Evolutionary conservation across 2,113 vertebrate genomes (phyloP), one percentile per base, ranked within the genome.

Genomic region (Ramphastos sulfuratus): DNA sequence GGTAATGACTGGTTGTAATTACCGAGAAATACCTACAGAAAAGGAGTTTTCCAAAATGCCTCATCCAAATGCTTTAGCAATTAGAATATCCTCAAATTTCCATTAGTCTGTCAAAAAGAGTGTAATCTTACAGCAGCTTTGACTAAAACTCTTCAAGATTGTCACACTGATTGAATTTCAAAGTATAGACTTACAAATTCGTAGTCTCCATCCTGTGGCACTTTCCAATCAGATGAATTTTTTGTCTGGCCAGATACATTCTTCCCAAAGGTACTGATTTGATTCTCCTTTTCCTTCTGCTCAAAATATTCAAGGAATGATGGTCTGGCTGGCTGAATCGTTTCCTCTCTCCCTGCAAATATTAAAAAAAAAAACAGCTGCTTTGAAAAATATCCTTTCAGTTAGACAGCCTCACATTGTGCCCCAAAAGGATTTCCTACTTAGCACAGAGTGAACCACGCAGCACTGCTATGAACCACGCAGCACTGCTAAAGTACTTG

Each of bases 281-380:
- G 97, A 91, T 97, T 98, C 96, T 99, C 99, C 95, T 98, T 99
- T 94, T 99, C 99, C 83, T 99, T 99, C 97, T 99, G 98, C 95
- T 99, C 99, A 94, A 99, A 99, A 96, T 99, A 99, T 95, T 99
- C 98, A 56, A 99, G 98, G 97, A 99, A 99, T 88, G 99, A 98
- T 9, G 99, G 99, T 91, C 98, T 99, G 93, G 97, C 97, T 21
- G 98, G 98, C 93, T 99, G 98, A 97, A 98, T 97, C 0, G 98
- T 98, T 95, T 99, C 98, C 58, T 98, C 98, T 72, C 97, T 98
- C 96, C 98, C 99, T 99, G 92, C 71, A 97, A 90, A 76, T 66
- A 89, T 66, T 28, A 72, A 67, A 81, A 74, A 92, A 10, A 65
- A 78, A 37, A 35, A 31, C 7, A 58, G n/a, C 56, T 73, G 63